Evolutionary conservation across 2,888 invertebrate species (phyloP), one percentile per base, ranked within the genome.

Genomic region (Drosophila colorata): DNA sequence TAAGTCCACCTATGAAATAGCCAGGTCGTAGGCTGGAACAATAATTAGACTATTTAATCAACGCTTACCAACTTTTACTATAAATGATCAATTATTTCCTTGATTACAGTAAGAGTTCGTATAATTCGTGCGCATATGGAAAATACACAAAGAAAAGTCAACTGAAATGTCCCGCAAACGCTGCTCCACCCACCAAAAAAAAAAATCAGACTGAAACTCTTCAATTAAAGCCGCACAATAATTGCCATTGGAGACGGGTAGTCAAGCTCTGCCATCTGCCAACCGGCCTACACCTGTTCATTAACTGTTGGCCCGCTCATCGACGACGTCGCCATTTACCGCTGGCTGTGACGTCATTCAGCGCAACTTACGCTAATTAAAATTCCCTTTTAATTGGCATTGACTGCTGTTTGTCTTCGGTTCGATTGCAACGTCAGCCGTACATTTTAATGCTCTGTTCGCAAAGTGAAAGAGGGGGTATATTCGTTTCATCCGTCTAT

Each of bases 321-420:
- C 44, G 70, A 6, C 47, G 49, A 33, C 6, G 37, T 49, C 44
- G 43, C 31, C 38, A 33, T 31, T 56, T 16, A 9, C 41, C 43
- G 18, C 43, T 25, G 38, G 49, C 28, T 44, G 58, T 78, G 87
- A 78, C 87, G 87, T 84, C 87, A 84, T 59, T 56, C 59, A 43
- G 53, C 52, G 67, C 38, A 84, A 83, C 78, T 88, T 87, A 67
- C 80, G 83, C 89, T 89, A 89, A 88, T 88, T 90, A 90, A 88
- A 88, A 88, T 90, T 89, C 89, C 70, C 87, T 86, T 90, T 90
- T 88, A 88, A 88, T 88, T 88, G 88, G 81, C 84, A 83, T 81
- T 67, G 87, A 76, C 67, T 86, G 76, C 71, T 83, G 76, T 87
- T 87, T 89, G 86, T 85, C 89, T 89, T 89, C 69, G 67, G 71